These are phyloP conservation scores for Numida meleagris DNA, from an alignment of 2,113 vertebrate genomes.

Conservation along the genomic window DNA sequence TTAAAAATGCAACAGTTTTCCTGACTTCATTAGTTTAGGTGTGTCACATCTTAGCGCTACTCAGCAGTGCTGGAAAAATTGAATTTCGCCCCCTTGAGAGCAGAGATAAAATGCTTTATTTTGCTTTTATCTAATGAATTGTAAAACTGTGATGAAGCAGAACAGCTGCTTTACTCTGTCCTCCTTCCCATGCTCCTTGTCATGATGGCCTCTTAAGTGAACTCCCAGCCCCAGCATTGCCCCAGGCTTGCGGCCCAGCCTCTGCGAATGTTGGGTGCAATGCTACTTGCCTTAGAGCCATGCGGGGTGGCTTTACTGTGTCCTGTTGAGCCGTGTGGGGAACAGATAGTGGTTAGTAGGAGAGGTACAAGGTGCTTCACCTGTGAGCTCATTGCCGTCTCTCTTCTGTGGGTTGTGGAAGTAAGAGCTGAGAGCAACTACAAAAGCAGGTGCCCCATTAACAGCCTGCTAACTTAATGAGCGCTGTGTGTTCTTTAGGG, in stretches of 20 bases:
- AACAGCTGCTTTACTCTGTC: constrained; percentile 18
- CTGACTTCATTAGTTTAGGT: constrained; percentile 32
- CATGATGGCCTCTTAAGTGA: not conserved
- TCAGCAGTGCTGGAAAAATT: constrained; percentile 10
- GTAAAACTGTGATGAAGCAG: constrained; percentile 30
- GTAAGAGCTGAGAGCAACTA: not conserved
- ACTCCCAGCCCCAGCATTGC: not conserved
- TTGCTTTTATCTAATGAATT: constrained; percentile 2
- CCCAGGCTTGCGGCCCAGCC: not conserved
- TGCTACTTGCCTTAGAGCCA: not conserved
- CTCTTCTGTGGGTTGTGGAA: not conserved
- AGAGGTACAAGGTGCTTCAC: not conserved
- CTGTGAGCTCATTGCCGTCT: not conserved
- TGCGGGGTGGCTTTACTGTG: too few relatives aligned
- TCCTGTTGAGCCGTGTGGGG: not conserved
- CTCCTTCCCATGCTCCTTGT: not conserved
- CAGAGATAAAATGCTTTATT: constrained; percentile 12
- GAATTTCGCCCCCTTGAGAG: constrained; percentile 24
- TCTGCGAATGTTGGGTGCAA: not conserved
- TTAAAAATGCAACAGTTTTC: constrained; percentile 48
- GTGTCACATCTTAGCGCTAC: not conserved
- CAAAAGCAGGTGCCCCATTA: not conserved
- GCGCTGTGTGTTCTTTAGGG: not conserved
- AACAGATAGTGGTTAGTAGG: not conserved
- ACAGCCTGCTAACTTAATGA: not conserved